Conservation (phyloP, 2,113 vertebrate genomes). For the Hippopotamus amphibius region DNA sequence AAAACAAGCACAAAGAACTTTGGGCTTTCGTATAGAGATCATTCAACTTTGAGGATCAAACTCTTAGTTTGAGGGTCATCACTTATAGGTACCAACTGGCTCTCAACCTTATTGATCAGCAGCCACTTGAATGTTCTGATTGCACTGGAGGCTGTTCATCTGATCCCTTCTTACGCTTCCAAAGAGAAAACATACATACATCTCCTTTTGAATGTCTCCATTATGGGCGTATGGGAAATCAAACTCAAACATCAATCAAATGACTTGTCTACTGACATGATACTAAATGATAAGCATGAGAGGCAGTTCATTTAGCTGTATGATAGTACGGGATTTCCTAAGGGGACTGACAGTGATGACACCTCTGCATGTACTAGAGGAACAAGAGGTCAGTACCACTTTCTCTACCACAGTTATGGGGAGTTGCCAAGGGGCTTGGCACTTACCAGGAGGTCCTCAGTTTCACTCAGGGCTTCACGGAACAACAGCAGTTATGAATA, state of each 20-base stretch:
- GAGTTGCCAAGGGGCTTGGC: background rate
- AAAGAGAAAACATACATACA: background rate
- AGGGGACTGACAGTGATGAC: accelerated
- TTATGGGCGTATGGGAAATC: background rate
- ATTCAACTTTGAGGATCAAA: constrained; percentile 17
- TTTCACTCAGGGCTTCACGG: background rate
- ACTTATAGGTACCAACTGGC: background rate
- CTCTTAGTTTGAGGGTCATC: background rate
- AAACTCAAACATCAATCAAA: background rate
- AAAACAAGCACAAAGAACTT: constrained; percentile 1
- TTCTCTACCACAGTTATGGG: accelerated
- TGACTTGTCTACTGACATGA: background rate
- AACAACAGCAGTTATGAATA: too few relatives aligned
- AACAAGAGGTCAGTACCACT: background rate
- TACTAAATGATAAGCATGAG: accelerated
- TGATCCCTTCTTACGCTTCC: background rate
- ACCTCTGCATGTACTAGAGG: accelerated
- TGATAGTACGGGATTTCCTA: accelerated
- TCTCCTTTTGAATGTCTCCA: background rate
- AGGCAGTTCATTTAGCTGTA: accelerated
- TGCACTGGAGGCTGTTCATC: background rate
- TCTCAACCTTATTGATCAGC: background rate
- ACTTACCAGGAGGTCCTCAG: background rate
- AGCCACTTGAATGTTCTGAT: background rate
- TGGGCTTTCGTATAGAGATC: background rate